Conservation (phyloP, 2,797 vertebrate species). For the Syngnathus acus region DNA sequence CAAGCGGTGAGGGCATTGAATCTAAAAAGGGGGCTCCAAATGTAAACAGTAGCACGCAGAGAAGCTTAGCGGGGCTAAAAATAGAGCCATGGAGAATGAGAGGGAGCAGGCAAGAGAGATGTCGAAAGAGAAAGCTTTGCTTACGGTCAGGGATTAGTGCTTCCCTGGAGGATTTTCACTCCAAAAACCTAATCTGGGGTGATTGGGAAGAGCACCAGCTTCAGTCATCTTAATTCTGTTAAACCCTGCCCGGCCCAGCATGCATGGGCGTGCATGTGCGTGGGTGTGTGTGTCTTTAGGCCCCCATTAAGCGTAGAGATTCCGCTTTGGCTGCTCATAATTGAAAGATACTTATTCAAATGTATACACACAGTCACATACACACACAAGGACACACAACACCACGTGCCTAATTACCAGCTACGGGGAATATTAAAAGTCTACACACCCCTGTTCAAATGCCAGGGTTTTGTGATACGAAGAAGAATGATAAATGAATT, state of each 20-base stretch:
- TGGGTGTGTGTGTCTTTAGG: constrained; percentile 5
- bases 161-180: constrained; percentile 71
- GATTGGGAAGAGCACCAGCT: constrained; percentile 60
- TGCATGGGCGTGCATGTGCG: not conserved
- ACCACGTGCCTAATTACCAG: constrained; percentile 40
- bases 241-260: constrained; percentile 39
- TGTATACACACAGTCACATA: constrained; percentile 12
- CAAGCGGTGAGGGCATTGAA: constrained; percentile 35
- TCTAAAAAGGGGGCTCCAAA: constrained; percentile 56
- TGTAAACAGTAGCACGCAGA: constrained; percentile 65
- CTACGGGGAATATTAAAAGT: not conserved
- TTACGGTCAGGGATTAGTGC: constrained; percentile 69
- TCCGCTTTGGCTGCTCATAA: not conserved
- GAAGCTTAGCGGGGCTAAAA: constrained; percentile 66
- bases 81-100: constrained; percentile 52
- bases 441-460: not conserved
- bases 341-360: constrained; percentile 4
- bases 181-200: constrained; percentile 63
- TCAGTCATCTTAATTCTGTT: constrained; percentile 64
- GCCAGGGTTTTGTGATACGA: not conserved
- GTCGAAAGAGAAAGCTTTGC: constrained; percentile 58
- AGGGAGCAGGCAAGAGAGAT: constrained; percentile 44
- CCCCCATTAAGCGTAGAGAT: not conserved
- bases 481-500: not conserved
- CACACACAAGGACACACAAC: constrained; percentile 19